Percentiles rank a stretch among this genome's conserved stretches.
phyloP scores from a whole-genome alignment of 2,888 invertebrate species.

The Seira musarum region DNA sequence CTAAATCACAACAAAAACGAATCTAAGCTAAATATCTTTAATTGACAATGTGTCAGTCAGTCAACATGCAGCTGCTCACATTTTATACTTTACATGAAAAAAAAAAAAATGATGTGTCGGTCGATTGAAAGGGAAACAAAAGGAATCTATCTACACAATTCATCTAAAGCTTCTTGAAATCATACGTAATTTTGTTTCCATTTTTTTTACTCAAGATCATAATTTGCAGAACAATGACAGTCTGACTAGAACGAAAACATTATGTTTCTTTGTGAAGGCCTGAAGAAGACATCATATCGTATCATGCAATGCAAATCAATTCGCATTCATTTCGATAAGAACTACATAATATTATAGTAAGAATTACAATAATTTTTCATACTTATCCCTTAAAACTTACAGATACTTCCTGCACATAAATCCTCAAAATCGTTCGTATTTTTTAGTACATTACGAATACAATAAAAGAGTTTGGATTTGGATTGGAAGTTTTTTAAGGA shows the following conservation, averaged over 20 bases:
- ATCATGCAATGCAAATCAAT: background rate
- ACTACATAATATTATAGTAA: no score
- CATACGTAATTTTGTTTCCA: background rate
- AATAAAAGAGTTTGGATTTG: background rate
- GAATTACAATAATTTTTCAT: background rate
- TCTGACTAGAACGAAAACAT: conserved; percentile 34
- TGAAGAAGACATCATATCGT: background rate
- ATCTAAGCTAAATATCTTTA: no score
- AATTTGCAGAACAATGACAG: conserved; percentile 4
- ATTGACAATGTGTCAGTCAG: no score
- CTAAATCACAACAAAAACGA: no score
- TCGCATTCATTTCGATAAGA: background rate
- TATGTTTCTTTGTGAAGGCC: background rate
- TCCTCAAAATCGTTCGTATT: background rate
- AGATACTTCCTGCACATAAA: conserved; percentile 5
- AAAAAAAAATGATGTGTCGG: background rate
- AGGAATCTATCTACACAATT: background rate
- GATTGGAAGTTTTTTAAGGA: conserved; percentile 13
- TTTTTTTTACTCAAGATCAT: background rate
- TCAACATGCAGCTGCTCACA: no score
- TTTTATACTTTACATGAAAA: no score
- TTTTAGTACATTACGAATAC: background rate
- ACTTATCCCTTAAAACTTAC: background rate
- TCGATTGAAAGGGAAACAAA: background rate
- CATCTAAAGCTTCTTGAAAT: background rate